Evolutionary conservation across 2,113 vertebrate genomes (phyloP), one percentile per base, ranked within the genome.

Genomic region (Brienomyrus longianalis): DNA sequence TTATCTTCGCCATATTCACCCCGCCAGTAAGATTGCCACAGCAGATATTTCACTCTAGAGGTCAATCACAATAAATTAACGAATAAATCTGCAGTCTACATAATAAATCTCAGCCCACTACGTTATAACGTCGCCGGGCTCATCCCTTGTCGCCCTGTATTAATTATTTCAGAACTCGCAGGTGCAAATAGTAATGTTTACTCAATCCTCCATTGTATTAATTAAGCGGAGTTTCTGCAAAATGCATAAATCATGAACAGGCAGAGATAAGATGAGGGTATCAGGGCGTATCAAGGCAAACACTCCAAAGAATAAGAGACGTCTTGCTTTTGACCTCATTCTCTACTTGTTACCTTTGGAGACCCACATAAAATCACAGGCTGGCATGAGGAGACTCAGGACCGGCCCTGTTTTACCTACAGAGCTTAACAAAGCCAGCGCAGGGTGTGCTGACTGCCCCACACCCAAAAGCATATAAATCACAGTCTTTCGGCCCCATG

Each of bases 141-240:
- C 27, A 9, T 86, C 50, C 45, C n/a, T n/a, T 31, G 27, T 35
- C 2, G 15, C 50, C n/a, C 48, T 51, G 85, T 52, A 86, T 86
- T 47, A 86, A 52, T 86, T 52, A 86, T 50, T 86, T 52, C n/a
- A n/a, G 27, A 86, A 52, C n/a, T n/a, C 5, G 15, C 45, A 52
- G 45, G 85, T 86, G 85, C 47, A 86, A 54, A 86, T 86, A 86
- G 50, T 86, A 86, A 47, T 86, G 85, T 52, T 86, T 86, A 50
- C 83, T 47, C 83, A 80, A 80, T 84, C 23, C 83, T 84, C 83
- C 45, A 84, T 84, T 84, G 83, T 84, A 84, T 45, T 47, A 84
- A 48, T 84, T 48, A 84, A 84, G 47, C 74, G 0, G 83, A 47
- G 45, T n/a, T 19, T 84, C 83, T 84, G 45, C 45, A 84, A 84